Percentiles rank a stretch among this genome's conserved stretches.
phyloP scores from a whole-genome alignment of 2,888 invertebrate species.

The Tricholauxania praeusta region DNA sequence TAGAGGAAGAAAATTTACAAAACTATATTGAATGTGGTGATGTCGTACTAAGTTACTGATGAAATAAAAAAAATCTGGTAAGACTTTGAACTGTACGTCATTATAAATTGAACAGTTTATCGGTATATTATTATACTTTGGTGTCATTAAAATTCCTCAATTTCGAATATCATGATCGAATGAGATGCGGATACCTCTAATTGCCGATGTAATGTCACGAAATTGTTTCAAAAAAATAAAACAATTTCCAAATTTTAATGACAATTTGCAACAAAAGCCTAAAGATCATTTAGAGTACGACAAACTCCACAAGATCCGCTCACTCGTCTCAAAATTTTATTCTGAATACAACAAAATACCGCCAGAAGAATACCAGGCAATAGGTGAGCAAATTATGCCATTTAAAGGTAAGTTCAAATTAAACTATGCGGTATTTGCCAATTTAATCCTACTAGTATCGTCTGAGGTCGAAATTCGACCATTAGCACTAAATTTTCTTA shows the following conservation, averaged over 20 bases:
- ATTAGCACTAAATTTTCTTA: no score
- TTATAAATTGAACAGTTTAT: neutral
- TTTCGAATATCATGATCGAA: neutral
- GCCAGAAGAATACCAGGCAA: neutral
- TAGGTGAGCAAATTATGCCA: neutral
- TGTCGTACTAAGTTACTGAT: no score
- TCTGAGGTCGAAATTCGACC: no score
- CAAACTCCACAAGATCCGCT: neutral
- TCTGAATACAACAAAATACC: neutral
- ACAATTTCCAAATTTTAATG: constrained; percentile 6
- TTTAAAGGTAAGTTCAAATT: neutral
- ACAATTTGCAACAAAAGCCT: constrained; percentile 7
- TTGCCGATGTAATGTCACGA: neutral
- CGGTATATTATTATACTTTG: neutral
- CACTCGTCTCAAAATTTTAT: neutral
- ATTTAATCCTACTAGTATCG: no score
- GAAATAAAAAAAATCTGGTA: neutral
- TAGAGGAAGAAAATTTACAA: no score
- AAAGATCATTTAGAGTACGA: constrained; percentile 2
- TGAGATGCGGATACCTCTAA: neutral
- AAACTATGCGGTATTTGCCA: neutral
- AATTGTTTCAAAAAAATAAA: neutral
- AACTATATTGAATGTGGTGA: no score
- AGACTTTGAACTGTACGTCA: neutral
- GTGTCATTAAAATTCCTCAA: neutral